A percentile compares a stretch with the other conserved stretches of the same genome.
These are phyloP conservation scores for Athalia cordata DNA, from an alignment of 2,888 invertebrate genomes.

Conservation along the genomic window DNA sequence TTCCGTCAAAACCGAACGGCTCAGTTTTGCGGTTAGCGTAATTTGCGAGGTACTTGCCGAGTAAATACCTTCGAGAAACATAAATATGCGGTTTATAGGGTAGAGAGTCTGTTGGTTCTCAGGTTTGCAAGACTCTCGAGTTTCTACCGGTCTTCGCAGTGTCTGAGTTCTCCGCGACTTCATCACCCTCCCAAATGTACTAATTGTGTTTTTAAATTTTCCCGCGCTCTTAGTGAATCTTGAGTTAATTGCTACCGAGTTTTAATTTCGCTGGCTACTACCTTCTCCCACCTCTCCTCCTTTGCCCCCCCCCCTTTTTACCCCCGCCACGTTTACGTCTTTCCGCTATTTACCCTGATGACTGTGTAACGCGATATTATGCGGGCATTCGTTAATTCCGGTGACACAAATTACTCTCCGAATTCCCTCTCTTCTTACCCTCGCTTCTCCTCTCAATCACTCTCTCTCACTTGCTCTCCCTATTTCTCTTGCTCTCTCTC, in stretches of 20 bases:
- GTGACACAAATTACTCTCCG: too few relatives aligned
- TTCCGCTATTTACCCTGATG: slow-evolving; percentile 31
- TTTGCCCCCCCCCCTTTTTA: too few relatives aligned
- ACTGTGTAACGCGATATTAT: slow-evolving; percentile 15
- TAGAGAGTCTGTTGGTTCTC: too few relatives aligned
- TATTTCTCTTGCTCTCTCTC: too few relatives aligned
- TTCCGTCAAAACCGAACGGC: slow-evolving; percentile 11
- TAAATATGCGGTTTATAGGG: slow-evolving; percentile 17
- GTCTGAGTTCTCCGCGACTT: slow-evolving; percentile 17
- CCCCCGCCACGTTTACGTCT: slow-evolving; percentile 4
- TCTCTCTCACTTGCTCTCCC: too few relatives aligned
- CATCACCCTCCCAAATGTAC: slow-evolving; percentile 40
- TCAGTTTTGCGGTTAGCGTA: slow-evolving; percentile 34
- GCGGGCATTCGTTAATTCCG: slow-evolving; percentile 9
- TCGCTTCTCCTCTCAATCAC: too few relatives aligned
- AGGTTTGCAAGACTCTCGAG: too few relatives aligned
- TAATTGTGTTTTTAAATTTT: slow-evolving; percentile 42
- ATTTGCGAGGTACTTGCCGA: slow-evolving; percentile 40
- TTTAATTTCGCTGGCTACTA: slow-evolving; percentile 36
- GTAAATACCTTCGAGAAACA: slow-evolving; percentile 34
- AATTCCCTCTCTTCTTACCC: too few relatives aligned
- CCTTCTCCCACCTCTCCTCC: background rate
- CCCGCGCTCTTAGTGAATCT: slow-evolving; percentile 45
- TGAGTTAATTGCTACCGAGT: slow-evolving; percentile 45
- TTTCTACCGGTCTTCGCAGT: too few relatives aligned